phyloP scores from a whole-genome alignment of 1,140 invertebrate genomes.

The Magallana gigas region DNA sequence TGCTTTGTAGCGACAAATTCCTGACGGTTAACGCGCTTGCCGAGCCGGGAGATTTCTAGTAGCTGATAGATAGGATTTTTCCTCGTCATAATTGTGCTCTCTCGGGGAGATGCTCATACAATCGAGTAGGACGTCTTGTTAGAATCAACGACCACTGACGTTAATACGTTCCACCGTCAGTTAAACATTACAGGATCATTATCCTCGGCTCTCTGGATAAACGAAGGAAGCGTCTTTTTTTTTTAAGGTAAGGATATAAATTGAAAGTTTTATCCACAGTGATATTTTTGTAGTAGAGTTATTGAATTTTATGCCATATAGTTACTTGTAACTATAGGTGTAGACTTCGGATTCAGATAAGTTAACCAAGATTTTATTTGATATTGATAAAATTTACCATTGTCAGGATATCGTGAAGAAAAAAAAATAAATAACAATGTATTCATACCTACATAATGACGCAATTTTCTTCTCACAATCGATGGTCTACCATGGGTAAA shows the following conservation, averaged over 20 bases:
- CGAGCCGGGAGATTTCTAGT: background rate
- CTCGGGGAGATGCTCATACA: background rate
- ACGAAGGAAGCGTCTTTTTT: background rate
- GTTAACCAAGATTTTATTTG: no score
- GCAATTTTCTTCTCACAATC: no score
- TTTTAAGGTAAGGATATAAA: background rate
- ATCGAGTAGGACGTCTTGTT: constrained; percentile 17
- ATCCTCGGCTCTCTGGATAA: background rate
- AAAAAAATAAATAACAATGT: no score
- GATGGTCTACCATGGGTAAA: no score
- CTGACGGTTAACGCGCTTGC: background rate
- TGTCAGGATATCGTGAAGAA: no score
- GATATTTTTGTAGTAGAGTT: no score
- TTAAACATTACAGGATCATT: background rate
- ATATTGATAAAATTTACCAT: no score
- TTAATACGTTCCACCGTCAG: background rate
- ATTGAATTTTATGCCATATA: no score
- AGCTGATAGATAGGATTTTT: background rate
- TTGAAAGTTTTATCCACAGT: no score
- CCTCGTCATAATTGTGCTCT: constrained; percentile 8
- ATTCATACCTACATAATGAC: no score
- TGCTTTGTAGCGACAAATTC: constrained; percentile 13
- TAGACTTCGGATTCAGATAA: no score
- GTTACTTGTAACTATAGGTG: no score
- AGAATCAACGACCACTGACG: background rate